These are phyloP conservation scores for Manis javanica DNA, from an alignment of 2,797 vertebrate species.

Conservation along the genomic window DNA sequence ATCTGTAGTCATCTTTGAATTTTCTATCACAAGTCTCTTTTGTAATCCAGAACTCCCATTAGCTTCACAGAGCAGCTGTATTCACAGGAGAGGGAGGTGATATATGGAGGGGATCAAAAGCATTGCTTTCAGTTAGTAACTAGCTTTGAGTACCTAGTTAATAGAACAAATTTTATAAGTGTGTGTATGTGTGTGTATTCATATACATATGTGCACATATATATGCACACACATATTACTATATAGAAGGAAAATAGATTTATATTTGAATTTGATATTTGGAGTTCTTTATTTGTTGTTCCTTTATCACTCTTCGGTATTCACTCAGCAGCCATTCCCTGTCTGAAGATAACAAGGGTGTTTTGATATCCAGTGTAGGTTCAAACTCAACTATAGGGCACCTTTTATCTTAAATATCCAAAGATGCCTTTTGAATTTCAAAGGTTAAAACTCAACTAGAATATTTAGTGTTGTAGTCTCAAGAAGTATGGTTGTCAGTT, in stretches of 20 bases:
- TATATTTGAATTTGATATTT: conserved; percentile 63
- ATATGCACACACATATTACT: background rate
- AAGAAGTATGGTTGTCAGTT: conserved; percentile 55
- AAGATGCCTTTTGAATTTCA: conserved; percentile 71
- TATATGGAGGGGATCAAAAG: conserved; percentile 35
- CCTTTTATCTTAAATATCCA: conserved; percentile 62
- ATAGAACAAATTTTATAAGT: conserved; percentile 52
- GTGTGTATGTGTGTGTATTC: background rate
- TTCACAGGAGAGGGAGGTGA: background rate
- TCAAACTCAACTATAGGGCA: conserved; percentile 9
- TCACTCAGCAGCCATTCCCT: conserved; percentile 59
- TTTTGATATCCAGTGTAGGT: conserved; percentile 37
- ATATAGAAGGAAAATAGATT: conserved; percentile 54
- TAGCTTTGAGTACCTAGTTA: conserved; percentile 44
- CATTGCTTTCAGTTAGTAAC: conserved; percentile 45
- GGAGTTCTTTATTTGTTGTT: conserved; percentile 60
- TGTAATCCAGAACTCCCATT: conserved; percentile 8
- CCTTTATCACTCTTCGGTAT: background rate
- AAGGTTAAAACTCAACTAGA: conserved; percentile 16
- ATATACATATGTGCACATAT: background rate
- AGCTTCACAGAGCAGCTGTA: background rate
- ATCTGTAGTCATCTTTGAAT: conserved; percentile 36
- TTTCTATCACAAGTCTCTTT: conserved; percentile 20
- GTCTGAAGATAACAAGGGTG: conserved; percentile 52
- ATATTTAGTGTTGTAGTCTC: conserved; percentile 10